phyloP scores from a whole-genome alignment of 1,140 invertebrate species.

The Tyrophagus putrescentiae region DNA sequence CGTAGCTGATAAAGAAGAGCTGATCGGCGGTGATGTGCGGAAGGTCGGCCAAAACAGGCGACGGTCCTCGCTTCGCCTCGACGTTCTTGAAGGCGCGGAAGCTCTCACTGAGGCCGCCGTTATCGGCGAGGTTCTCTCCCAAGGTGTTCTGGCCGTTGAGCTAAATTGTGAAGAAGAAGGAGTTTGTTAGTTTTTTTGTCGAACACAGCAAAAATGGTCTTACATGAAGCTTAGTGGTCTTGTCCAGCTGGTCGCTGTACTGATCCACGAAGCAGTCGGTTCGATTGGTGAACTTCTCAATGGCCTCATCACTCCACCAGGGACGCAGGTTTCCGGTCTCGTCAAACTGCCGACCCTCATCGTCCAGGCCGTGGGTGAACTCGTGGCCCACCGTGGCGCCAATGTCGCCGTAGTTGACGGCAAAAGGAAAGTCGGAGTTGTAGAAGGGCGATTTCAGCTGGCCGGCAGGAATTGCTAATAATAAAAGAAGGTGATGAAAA shows the following conservation, averaged over 20 bases:
- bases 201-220: neutral
- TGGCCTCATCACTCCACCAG: slow-evolving; percentile 27
- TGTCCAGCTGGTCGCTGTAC: slow-evolving; percentile 6
- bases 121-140: slow-evolving; percentile 32
- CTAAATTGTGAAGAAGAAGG: too few relatives aligned
- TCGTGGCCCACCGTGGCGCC: slow-evolving; percentile 32
- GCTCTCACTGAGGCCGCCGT: slow-evolving; percentile 43
- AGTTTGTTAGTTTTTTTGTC: neutral
- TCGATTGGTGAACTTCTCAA: slow-evolving; percentile 14
- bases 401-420: slow-evolving; percentile 35
- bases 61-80: slow-evolving; percentile 17
- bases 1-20: slow-evolving; percentile 23
- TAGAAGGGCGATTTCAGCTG: slow-evolving; percentile 35
- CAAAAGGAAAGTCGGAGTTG: slow-evolving; percentile 30
- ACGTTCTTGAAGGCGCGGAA: slow-evolving; percentile 31
- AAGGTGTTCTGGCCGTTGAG: slow-evolving; percentile 19
- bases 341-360: slow-evolving; percentile 20
- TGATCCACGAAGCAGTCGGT: slow-evolving; percentile 18
- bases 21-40: slow-evolving; percentile 22
- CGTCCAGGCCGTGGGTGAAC: slow-evolving; percentile 34
- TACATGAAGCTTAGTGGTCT: neutral
- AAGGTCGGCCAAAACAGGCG: slow-evolving; percentile 6
- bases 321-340: slow-evolving; percentile 22
- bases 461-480: slow-evolving; percentile 31
- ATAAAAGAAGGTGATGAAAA: neutral